A percentile compares a stretch with the other conserved stretches of the same genome.
phyloP scores from a whole-genome alignment of 2,797 vertebrate species.

The Microctenopoma lineatum region DNA sequence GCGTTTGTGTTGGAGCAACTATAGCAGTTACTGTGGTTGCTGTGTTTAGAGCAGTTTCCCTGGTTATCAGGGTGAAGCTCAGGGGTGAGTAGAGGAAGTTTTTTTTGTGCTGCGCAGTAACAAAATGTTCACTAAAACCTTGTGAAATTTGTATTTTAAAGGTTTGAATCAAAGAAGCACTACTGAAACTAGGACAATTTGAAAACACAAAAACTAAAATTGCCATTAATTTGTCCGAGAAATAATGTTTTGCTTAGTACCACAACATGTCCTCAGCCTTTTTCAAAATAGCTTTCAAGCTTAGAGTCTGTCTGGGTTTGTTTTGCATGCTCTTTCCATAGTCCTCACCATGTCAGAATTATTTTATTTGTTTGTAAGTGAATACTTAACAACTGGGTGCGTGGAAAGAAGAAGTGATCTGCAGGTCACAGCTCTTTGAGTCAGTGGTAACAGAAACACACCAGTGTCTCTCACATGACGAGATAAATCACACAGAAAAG shows the following conservation, averaged over 20 bases:
- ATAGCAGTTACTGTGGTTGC: slow-evolving; percentile 44
- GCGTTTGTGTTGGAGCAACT: slow-evolving; percentile 25
- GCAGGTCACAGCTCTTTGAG: slow-evolving; percentile 42
- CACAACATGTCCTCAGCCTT: not conserved
- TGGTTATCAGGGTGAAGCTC: slow-evolving; percentile 24
- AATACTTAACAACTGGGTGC: not conserved
- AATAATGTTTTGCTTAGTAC: not conserved
- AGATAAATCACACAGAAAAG: slow-evolving; percentile 33
- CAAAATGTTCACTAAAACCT: slow-evolving; percentile 14
- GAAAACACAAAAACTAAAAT: not conserved
- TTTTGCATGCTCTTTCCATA: slow-evolving; percentile 52
- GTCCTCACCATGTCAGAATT: slow-evolving; percentile 35
- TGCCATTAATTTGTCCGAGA: no score
- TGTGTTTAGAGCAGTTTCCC: slow-evolving; percentile 32
- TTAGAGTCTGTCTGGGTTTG: not conserved
- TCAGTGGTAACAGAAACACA: slow-evolving; percentile 37
- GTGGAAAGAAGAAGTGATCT: slow-evolving; percentile 64
- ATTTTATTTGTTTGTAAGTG: slow-evolving; percentile 11
- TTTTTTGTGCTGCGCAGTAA: not conserved
- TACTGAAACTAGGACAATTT: slow-evolving; percentile 7
- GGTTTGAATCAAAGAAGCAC: slow-evolving; percentile 5
- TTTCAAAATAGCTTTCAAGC: slow-evolving; percentile 2
- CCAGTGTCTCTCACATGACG: slow-evolving; percentile 11
- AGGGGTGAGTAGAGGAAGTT: slow-evolving; percentile 24
- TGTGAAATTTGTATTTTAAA: slow-evolving; percentile 17